Evolutionary conservation across 2,797 vertebrate genomes (phyloP).

Genomic region (Spinus olivaceus): DNA sequence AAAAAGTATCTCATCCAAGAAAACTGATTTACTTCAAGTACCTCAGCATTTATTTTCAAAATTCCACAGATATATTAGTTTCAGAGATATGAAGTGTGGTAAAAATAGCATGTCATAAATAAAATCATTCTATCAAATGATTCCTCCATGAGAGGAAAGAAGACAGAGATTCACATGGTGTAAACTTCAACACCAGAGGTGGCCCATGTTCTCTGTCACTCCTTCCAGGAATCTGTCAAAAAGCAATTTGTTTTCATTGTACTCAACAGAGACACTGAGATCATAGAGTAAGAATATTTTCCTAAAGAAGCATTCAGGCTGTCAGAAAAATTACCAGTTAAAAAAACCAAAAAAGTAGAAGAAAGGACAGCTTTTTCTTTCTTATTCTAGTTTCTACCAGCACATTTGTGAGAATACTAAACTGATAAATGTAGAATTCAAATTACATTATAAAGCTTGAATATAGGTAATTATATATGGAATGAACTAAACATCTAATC

Average conservation of each 20-base stretch:
- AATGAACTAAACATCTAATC: background rate
- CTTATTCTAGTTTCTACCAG: background rate
- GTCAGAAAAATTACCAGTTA: background rate
- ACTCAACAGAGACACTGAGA: background rate
- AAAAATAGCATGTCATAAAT: background rate
- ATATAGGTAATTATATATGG: background rate
- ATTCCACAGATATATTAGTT: background rate
- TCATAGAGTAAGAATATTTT: background rate
- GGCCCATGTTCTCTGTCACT: background rate
- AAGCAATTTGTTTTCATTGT: background rate
- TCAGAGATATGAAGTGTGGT: background rate
- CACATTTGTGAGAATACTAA: background rate
- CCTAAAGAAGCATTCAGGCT: background rate
- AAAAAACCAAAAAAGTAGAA: background rate
- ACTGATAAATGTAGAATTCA: background rate
- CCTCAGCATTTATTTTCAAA: background rate
- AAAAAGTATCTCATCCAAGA: background rate
- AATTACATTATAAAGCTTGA: background rate
- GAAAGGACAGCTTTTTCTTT: background rate
- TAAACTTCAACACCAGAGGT: background rate
- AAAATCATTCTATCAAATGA: background rate
- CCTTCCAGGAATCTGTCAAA: background rate
- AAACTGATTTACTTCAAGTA: background rate
- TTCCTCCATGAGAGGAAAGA: background rate
- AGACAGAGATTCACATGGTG: background rate